A percentile compares a stretch with the other conserved stretches of the same genome.
These are phyloP conservation scores for Brenthis daphne DNA, from an alignment of 2,888 invertebrate genomes.

Conservation along the genomic window DNA sequence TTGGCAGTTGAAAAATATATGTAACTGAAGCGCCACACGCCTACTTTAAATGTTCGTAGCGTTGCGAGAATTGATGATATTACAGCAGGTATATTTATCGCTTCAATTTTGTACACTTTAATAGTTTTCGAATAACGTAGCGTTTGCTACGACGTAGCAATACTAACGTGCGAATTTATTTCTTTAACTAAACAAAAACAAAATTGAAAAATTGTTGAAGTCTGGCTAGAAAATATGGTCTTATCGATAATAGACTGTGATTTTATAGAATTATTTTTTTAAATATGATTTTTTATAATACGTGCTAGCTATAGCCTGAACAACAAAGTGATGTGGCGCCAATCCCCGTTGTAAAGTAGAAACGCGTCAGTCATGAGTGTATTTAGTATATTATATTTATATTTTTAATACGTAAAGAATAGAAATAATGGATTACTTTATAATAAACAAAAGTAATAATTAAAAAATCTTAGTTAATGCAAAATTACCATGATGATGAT, in stretches of 20 bases:
- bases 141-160: conserved; percentile 1
- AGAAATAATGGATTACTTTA: too few species aligned
- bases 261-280: background rate
- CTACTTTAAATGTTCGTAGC: conserved; percentile 8
- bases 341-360: too few species aligned
- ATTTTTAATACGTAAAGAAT: too few species aligned
- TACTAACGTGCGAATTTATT: conserved; percentile 3
- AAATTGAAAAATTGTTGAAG: background rate
- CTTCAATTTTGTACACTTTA: conserved; percentile 21
- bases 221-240: background rate
- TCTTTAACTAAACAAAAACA: conserved; percentile 1
- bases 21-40: conserved; percentile 3
- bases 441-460: too few species aligned
- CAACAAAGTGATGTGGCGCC: too few species aligned
- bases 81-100: conserved; percentile 24
- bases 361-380: too few species aligned
- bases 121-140: conserved; percentile 12
- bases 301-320: too few species aligned
- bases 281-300: background rate
- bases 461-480: too few species aligned
- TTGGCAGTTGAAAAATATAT: conserved; percentile 3
- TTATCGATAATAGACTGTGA: background rate
- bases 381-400: too few species aligned
- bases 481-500: too few species aligned
- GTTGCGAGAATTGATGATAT: conserved; percentile 19